Conservation (phyloP, 2,888 invertebrate genomes). For the Cabera pusaria region DNA sequence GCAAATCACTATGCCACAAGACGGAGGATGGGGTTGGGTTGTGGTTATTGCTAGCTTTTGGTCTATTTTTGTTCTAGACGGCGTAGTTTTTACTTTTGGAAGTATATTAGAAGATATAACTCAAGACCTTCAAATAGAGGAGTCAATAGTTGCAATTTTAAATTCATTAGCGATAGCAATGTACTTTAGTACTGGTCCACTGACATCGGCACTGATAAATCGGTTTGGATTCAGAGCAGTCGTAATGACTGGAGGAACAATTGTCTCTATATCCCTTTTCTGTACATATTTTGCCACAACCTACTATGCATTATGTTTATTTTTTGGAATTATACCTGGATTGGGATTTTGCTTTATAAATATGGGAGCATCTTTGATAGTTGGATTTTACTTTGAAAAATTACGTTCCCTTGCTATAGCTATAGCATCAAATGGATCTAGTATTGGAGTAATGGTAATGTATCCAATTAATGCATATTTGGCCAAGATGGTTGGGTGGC, state of each 20-base stretch:
- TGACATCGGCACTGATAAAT: conserved; percentile 70
- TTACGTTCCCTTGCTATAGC: conserved; percentile 62
- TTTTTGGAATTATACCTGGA: conserved; percentile 62
- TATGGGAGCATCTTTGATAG: conserved; percentile 59
- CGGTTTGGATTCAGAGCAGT: conserved; percentile 71
- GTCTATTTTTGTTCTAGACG: conserved; percentile 60
- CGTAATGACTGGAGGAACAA: conserved; percentile 62
- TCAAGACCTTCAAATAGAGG: conserved; percentile 48
- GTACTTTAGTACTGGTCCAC: conserved; percentile 61
- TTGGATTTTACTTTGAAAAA: conserved; percentile 75
- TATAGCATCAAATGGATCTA: conserved; percentile 61
- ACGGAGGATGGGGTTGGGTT: conserved; percentile 75
- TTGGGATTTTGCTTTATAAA: conserved; percentile 64
- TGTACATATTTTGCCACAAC: conserved; percentile 56
- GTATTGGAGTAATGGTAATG: conserved; percentile 63
- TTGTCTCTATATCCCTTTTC: conserved; percentile 54
- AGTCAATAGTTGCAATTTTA: conserved; percentile 55
- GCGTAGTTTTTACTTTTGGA: conserved; percentile 65
- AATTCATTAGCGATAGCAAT: conserved; percentile 67
- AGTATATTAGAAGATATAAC: conserved; percentile 58
- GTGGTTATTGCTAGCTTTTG: conserved; percentile 59
- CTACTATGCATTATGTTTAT: conserved; percentile 49
- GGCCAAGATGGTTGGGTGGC: conserved; percentile 62
- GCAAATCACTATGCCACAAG: conserved; percentile 66
- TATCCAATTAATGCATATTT: conserved; percentile 60